A percentile compares a stretch with the other conserved stretches of the same genome.
Evolutionary conservation across 2,888 invertebrate genomes (phyloP).

Genomic region (Metalampra italica): DNA sequence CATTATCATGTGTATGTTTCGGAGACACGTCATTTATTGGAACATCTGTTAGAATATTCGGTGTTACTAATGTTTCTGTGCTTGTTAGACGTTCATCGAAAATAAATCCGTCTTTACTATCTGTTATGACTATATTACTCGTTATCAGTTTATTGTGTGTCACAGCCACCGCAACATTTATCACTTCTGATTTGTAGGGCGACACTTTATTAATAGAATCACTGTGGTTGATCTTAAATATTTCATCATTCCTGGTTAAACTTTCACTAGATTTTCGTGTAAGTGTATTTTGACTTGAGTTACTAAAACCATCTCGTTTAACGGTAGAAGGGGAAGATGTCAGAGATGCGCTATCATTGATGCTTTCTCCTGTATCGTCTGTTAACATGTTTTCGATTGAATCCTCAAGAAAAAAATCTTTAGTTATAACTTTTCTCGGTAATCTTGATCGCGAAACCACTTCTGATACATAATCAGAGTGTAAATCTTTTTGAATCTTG

Average conservation of each 20-base stretch:
- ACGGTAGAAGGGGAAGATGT: slow-evolving; percentile 23
- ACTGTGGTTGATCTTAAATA: slow-evolving; percentile 12
- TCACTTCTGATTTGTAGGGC: slow-evolving; percentile 35
- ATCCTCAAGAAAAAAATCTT: slow-evolving; percentile 38
- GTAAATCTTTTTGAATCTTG: slow-evolving; percentile 25
- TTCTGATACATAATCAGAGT: slow-evolving; percentile 27
- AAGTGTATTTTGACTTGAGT: slow-evolving; percentile 41
- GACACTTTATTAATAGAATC: slow-evolving; percentile 20
- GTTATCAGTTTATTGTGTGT: slow-evolving; percentile 24
- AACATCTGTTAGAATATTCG: slow-evolving; percentile 8
- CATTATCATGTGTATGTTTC: slow-evolving; percentile 7
- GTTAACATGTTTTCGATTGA: slow-evolving; percentile 8
- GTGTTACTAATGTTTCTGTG: slow-evolving; percentile 19
- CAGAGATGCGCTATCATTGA: slow-evolving; percentile 20
- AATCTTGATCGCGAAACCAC: slow-evolving; percentile 31
- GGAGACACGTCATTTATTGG: slow-evolving; percentile 5
- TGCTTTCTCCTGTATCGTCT: slow-evolving; percentile 13
- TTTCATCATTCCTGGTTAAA: slow-evolving; percentile 17
- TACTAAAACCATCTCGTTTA: slow-evolving; percentile 27
- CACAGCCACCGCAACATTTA: slow-evolving; percentile 46
- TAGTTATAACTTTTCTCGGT: slow-evolving; percentile 38
- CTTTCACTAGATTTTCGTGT: slow-evolving; percentile 5
- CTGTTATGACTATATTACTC: slow-evolving; percentile 8
- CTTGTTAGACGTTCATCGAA: slow-evolving; percentile 22
- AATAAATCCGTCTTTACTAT: slow-evolving; percentile 11